These are phyloP conservation scores for Turritopsis dohrnii DNA, from an alignment of 30 jellyfish, hydroid and myxozoan genomes.

Conservation along the genomic window DNA sequence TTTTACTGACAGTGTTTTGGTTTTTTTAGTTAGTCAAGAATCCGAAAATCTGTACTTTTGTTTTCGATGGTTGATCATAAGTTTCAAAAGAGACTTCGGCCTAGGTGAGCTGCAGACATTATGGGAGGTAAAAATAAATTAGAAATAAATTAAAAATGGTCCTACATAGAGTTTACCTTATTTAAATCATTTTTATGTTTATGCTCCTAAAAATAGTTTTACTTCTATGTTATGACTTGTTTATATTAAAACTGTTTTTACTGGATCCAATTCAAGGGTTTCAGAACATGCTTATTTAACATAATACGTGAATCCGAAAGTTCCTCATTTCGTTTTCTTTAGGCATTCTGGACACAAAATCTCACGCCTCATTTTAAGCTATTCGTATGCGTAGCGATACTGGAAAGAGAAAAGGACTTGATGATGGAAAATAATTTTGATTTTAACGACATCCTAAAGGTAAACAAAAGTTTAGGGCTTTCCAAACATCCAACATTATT, in stretches of 20 bases:
- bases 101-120: slow-evolving; percentile 55
- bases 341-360: slow-evolving; percentile 76
- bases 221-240: too few relatives aligned
- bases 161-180: neutral
- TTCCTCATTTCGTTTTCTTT: neutral
- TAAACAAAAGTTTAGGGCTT: neutral
- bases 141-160: too few relatives aligned
- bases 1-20: neutral
- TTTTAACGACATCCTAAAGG: slow-evolving; percentile 78
- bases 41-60: slow-evolving; percentile 75
- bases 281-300: neutral
- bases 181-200: too few relatives aligned
- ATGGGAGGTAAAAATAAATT: slow-evolving; percentile 75
- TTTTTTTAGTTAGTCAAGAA: slow-evolving; percentile 51
- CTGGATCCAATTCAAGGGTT: neutral
- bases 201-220: too few relatives aligned
- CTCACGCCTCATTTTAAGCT: slow-evolving; percentile 65
- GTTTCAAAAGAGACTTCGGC: slow-evolving; percentile 66
- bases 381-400: slow-evolving; percentile 58
- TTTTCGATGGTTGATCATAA: slow-evolving; percentile 78
- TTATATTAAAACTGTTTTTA: too few relatives aligned
- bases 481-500: too few relatives aligned
- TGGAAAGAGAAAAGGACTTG: slow-evolving; percentile 61
- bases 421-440: slow-evolving; percentile 62
- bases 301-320: neutral